Evolutionary conservation across 2,113 vertebrate species (phyloP).

Genomic region (Cynopterus brachyotis): DNA sequence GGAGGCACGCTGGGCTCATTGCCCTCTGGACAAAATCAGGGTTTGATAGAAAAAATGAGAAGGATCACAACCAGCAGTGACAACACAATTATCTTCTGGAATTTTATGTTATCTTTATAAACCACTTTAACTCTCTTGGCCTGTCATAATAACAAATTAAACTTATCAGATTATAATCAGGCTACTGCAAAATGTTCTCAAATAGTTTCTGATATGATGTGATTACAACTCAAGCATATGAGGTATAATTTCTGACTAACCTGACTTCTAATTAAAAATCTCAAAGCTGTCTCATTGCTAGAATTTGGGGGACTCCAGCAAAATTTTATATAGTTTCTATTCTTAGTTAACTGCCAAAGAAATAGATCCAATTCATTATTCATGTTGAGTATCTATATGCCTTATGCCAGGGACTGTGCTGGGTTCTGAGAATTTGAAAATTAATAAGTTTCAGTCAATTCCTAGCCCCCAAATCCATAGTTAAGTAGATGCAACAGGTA

Average conservation of each 20-base stretch:
- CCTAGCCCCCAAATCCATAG: background rate
- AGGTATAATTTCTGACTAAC: background rate
- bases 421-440: background rate
- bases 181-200: background rate
- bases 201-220: background rate
- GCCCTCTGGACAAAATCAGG: background rate
- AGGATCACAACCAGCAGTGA: background rate
- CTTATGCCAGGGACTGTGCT: background rate
- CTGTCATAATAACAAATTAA: background rate
- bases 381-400: background rate
- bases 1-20: background rate
- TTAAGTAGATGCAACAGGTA: background rate
- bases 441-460: background rate
- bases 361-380: background rate
- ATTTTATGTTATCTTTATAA: background rate
- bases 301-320: background rate
- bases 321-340: background rate
- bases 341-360: background rate
- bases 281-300: background rate
- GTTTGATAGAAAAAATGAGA: background rate
- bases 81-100: background rate
- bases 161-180: background rate
- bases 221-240: background rate
- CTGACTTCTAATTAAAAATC: conserved; percentile 29
- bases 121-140: background rate